These are phyloP conservation scores for Callithrix jacchus DNA, from an alignment of 2,113 vertebrate genomes.

Conservation along the genomic window DNA sequence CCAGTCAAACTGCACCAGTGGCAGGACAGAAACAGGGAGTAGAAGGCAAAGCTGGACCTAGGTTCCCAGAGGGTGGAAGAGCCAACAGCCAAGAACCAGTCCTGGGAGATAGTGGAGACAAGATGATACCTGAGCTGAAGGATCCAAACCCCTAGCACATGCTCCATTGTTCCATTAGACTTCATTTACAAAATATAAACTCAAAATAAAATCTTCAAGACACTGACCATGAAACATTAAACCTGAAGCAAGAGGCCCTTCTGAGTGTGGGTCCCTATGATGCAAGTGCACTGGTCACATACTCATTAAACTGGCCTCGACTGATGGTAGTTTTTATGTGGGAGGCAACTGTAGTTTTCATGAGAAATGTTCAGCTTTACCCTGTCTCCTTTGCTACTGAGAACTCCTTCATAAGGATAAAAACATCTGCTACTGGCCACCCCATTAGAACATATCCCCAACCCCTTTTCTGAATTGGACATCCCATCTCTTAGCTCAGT, in stretches of 20 bases:
- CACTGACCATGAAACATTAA: not conserved
- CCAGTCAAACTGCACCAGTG: not conserved
- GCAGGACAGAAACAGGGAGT: not conserved
- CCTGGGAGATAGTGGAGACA: not conserved
- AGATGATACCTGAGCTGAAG: not conserved
- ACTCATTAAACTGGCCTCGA: not conserved
- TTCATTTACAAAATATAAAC: slow-evolving; percentile 22
- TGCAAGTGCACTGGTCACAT: not conserved
- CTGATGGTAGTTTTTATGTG: not conserved
- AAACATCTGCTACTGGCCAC: not conserved
- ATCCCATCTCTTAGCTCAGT: not conserved
- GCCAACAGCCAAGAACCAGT: not conserved
- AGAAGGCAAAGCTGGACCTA: not conserved
- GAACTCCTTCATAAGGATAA: not conserved
- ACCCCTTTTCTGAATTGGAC: not conserved
- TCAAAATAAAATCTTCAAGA: slow-evolving; percentile 36
- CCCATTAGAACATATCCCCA: not conserved
- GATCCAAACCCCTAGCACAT: not conserved
- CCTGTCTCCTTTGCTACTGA: not conserved
- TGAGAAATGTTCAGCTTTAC: not conserved
- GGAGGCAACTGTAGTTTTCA: not conserved
- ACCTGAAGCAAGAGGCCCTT: not conserved
- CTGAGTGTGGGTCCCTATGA: not conserved
- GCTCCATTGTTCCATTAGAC: not conserved
- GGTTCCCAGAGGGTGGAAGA: not conserved